These are phyloP conservation scores for Capreolus pygargus DNA, from an alignment of 2,113 vertebrate species.

Conservation along the genomic window DNA sequence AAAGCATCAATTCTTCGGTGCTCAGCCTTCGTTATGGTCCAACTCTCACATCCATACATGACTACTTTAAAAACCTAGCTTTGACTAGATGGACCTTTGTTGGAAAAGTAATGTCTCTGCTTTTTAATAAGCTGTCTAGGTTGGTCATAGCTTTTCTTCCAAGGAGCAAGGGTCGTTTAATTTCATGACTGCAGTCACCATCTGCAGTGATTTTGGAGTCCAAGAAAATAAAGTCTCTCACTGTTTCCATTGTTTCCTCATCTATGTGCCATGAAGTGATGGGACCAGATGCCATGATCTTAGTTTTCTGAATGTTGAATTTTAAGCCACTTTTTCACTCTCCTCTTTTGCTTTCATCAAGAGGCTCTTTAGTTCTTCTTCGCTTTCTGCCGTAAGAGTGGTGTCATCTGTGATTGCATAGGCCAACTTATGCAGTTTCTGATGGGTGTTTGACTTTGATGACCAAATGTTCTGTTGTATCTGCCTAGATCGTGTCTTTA, in stretches of 20 bases:
- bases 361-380: neutral
- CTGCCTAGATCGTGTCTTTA: neutral
- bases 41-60: neutral
- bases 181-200: neutral
- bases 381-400: neutral
- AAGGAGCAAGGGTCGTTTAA: neutral
- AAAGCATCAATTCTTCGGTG: neutral
- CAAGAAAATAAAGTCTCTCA: neutral
- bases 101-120: neutral
- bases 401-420: neutral
- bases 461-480: neutral
- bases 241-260: neutral
- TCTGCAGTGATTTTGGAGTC: neutral
- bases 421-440: neutral
- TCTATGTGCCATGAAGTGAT: neutral
- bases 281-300: neutral
- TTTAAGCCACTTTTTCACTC: neutral
- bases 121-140: neutral
- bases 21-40: neutral
- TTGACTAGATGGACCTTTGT: neutral
- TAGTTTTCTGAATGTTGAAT: neutral
- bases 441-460: neutral
- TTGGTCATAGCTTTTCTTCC: neutral
- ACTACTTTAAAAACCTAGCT: neutral
- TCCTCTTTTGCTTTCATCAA: neutral